These are phyloP conservation scores for Enteromius afrohamiltoni DNA, from an alignment of 2,797 vertebrate genomes.

Conservation along the genomic window DNA sequence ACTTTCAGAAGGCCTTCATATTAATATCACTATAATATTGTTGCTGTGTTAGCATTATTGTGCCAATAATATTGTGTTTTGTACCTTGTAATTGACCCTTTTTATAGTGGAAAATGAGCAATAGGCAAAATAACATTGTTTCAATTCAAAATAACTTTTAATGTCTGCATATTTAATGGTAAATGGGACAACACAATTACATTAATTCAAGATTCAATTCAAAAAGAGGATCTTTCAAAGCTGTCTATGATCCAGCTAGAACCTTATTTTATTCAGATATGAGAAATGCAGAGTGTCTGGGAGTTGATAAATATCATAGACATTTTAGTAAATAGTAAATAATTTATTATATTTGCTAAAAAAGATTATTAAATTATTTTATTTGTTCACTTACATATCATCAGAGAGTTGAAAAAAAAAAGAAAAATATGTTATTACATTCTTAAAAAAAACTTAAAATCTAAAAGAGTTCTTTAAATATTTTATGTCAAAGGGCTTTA, in stretches of 20 bases:
- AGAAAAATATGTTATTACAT: not conserved
- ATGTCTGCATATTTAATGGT: not conserved
- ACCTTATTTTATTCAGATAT: not conserved
- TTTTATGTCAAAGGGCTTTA: not conserved
- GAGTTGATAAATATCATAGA: not conserved
- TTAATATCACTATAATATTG: not conserved
- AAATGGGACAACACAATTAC: too few relatives aligned
- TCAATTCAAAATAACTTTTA: not conserved
- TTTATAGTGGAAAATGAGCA: not conserved
- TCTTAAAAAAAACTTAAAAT: not conserved
- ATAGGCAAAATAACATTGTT: not conserved
- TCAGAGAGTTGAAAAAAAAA: not conserved
- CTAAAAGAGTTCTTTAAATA: not conserved
- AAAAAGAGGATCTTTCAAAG: conserved; percentile 8
- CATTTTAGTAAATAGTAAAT: not conserved
- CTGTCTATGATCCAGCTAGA: not conserved
- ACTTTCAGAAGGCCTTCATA: not conserved
- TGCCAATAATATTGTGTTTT: not conserved
- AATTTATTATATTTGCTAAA: not conserved
- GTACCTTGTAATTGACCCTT: too few relatives aligned
- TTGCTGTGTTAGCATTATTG: not conserved
- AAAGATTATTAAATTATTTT: not conserved
- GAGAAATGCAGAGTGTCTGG: not conserved
- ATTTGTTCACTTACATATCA: not conserved
- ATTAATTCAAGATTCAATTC: not conserved